phyloP scores from a whole-genome alignment of 2,113 vertebrate genomes.

The Jacana jacana region DNA sequence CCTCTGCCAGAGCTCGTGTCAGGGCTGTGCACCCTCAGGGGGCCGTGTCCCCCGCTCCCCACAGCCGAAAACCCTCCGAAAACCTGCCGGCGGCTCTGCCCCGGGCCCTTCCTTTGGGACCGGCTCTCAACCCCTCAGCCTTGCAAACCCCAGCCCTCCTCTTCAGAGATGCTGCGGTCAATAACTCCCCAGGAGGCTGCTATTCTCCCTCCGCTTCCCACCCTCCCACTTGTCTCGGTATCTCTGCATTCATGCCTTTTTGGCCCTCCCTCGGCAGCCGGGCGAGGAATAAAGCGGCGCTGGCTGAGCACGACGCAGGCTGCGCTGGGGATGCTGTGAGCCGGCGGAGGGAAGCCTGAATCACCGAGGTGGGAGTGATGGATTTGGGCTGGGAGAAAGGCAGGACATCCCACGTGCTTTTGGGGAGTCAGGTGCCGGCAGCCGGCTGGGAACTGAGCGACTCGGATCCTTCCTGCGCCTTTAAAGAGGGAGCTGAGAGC shows the following conservation, averaged over 20 bases:
- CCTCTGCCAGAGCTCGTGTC: background rate
- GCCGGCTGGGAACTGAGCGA: background rate
- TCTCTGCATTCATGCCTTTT: constrained; percentile 37
- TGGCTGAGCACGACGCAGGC: constrained; percentile 27
- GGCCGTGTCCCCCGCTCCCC: background rate
- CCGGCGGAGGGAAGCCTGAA: background rate
- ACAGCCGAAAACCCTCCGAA: background rate
- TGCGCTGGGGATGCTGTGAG: background rate
- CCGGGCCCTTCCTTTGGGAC: background rate
- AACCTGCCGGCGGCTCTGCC: background rate
- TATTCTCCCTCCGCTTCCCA: constrained; percentile 24
- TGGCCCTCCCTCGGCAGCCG: constrained; percentile 45
- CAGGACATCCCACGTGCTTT: background rate
- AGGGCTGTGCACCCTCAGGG: fast-evolving
- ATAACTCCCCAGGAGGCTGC: constrained; percentile 38
- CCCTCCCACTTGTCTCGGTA: constrained; percentile 43
- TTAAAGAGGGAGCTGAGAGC: background rate
- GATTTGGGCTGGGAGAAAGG: constrained; percentile 3
- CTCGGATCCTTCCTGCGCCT: background rate
- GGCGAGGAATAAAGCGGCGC: constrained; percentile 5
- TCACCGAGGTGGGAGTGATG: constrained; percentile 45
- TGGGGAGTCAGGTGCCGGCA: background rate
- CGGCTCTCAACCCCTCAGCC: background rate
- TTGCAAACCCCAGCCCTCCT: background rate
- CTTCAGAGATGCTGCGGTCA: background rate